These are phyloP conservation scores for Drosophila infuscata DNA, from an alignment of 2,888 invertebrate species.

Conservation along the genomic window DNA sequence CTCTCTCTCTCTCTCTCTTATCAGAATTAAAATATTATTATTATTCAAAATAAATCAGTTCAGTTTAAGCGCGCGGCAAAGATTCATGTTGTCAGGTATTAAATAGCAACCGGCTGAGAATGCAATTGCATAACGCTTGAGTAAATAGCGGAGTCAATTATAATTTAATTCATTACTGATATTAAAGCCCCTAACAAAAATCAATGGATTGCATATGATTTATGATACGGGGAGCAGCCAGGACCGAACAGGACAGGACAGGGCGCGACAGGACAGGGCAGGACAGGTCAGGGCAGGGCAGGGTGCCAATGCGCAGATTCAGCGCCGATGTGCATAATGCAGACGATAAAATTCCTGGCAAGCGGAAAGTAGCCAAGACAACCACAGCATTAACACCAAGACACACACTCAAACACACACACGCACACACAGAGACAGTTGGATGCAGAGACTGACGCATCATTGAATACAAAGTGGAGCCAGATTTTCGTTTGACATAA, in stretches of 20 bases:
- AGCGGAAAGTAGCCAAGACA: conserved; percentile 42
- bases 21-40: neutral
- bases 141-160: conserved; percentile 45
- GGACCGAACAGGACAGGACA: conserved; percentile 15
- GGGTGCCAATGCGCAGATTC: conserved; percentile 48
- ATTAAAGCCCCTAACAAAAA: conserved; percentile 55
- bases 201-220: conserved; percentile 61
- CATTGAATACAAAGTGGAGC: conserved; percentile 30
- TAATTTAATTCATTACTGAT: conserved; percentile 53
- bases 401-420: conserved; percentile 1
- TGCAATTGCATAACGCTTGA: conserved; percentile 31
- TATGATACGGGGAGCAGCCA: conserved; percentile 17
- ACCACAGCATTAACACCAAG: conserved; percentile 54
- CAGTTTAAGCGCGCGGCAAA: neutral
- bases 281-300: conserved; percentile 27
- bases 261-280: conserved; percentile 11
- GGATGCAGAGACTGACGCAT: conserved; percentile 9
- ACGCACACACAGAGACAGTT: neutral
- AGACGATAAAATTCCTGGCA: conserved; percentile 51
- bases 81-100: neutral
- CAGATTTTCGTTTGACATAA: conserved; percentile 8
- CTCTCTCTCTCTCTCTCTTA: neutral
- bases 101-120: neutral
- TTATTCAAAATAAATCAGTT: neutral
- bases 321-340: conserved; percentile 63